Base-by-base conservation (phyloP, 2,888 invertebrate genomes). In the Cosmia trapezina region DNA sequence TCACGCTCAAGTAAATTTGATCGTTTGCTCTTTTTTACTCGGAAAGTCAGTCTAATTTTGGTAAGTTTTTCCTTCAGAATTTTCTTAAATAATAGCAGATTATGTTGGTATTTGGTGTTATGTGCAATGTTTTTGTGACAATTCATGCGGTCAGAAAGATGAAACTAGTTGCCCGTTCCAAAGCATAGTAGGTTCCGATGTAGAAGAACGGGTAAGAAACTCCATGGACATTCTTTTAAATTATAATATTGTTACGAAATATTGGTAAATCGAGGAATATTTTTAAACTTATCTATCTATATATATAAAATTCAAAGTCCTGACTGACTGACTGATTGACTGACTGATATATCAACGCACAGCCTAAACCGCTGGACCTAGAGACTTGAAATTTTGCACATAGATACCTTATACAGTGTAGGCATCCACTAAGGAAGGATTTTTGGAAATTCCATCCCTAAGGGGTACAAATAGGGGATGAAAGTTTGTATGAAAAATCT, bases 1-100 rank as follows among this genome's bases (percentile, higher is more conserved):
- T 70, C 56, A 41, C 67, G 61, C 53, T 81, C 47, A 67, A 81
- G 69, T 72, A 80, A 80, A 83, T 82, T 69, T 68, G 64, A 72
- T 70, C 43, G 53, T 70, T 70, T 75, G 65, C 61, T 66, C 59
- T 71, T 75, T 70, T 81, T 67, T 61, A 59, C n/a, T 53, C 17
- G 2, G 7, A 33, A 47, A n/a, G 28, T 41, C 12, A 3, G 1
- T 59, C 14, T 45, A 54, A 68, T 80, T 49, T 54, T 1, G 12
- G 12, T 45, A 17, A n/a, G 57, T 12, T 54, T 79, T 54, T 1
- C 12, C 6, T 19, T 45, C 45, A 14, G 1, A 17, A 45, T 14
- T 45, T 1, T 37, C 1, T 49, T 17, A 3, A 56, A 41, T 2
- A 47, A 28, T 41, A 19, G 19, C 5, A 3, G 12, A 49, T 56